Evolutionary conservation across 2,797 vertebrate genomes (phyloP).

Genomic region (Mallotus villosus): DNA sequence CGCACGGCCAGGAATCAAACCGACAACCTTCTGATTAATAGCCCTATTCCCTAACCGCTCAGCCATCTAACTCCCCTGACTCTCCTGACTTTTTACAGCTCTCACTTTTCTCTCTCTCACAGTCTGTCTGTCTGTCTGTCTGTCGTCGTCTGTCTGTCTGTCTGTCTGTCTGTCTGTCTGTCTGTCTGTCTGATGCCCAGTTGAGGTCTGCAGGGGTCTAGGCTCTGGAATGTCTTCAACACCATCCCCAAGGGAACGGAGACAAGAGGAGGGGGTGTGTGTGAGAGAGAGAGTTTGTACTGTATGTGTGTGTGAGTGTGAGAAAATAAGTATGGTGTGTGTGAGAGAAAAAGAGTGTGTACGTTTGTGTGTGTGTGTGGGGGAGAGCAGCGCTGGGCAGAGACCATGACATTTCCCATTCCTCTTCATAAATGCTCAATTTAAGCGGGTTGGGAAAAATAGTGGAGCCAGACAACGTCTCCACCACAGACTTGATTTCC

Average conservation of each 20-base stretch:
- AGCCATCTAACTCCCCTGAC: too few relatives aligned
- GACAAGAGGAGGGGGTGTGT: slow-evolving; percentile 55
- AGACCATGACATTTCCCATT: slow-evolving; percentile 70
- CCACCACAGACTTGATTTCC: slow-evolving; percentile 43
- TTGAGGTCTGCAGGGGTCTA: slow-evolving; percentile 55
- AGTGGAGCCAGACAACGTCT: slow-evolving; percentile 37
- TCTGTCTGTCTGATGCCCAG: slow-evolving; percentile 33
- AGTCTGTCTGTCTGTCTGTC: background rate
- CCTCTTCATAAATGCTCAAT: slow-evolving; percentile 67
- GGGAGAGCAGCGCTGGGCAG: slow-evolving; percentile 37
- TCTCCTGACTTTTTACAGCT: background rate
- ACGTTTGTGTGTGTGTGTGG: slow-evolving; percentile 23
- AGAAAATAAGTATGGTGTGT: too few relatives aligned
- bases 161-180: background rate
- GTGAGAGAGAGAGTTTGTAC: slow-evolving; percentile 31
- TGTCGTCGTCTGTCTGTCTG: background rate
- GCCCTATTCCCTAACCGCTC: too few relatives aligned
- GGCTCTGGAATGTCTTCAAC: slow-evolving; percentile 65
- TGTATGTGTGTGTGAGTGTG: too few relatives aligned
- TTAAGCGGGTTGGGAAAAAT: slow-evolving; percentile 56
- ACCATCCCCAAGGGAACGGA: slow-evolving; percentile 60
- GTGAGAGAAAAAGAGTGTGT: background rate
- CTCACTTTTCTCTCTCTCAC: background rate
- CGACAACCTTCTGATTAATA: too few relatives aligned
- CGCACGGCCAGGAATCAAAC: too few relatives aligned